Percentiles rank a stretch among this genome's conserved stretches.
Evolutionary conservation across 2,113 vertebrate species (phyloP).

Genomic region (Misgurnus anguillicaudatus): DNA sequence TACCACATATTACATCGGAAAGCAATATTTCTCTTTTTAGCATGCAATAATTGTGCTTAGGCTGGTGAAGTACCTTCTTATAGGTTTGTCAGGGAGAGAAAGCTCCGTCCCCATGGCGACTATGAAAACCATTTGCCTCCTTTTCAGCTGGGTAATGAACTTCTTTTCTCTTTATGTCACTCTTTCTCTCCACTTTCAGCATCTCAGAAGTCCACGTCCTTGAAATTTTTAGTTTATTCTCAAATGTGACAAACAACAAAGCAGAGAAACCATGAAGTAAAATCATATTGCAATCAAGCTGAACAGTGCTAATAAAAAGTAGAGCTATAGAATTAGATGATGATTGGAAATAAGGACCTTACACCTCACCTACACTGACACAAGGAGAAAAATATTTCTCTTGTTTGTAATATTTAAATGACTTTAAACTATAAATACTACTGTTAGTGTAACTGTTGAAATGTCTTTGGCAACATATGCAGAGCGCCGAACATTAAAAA

Average conservation of each 20-base stretch:
- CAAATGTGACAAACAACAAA: constrained; percentile 71
- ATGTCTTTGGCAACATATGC: no score
- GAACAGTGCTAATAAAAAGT: constrained; percentile 8
- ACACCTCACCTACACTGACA: neutral
- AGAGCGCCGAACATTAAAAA: neutral
- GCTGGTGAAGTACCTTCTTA: constrained; percentile 81
- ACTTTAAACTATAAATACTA: neutral
- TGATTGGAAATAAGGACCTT: neutral
- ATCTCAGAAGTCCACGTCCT: constrained; percentile 74
- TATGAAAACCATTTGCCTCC: constrained; percentile 80
- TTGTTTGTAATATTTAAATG: neutral
- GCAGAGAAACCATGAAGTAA: constrained; percentile 54
- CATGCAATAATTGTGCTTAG: constrained; percentile 77
- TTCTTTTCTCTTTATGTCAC: constrained; percentile 79
- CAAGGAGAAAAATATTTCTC: neutral
- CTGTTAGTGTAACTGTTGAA: no score
- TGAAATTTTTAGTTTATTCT: constrained; percentile 73
- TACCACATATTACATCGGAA: constrained; percentile 76
- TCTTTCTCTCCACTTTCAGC: constrained; percentile 75
- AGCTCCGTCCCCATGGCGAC: constrained; percentile 77
- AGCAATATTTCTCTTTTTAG: constrained; percentile 78
- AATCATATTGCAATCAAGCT: constrained; percentile 59
- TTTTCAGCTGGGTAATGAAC: constrained; percentile 82
- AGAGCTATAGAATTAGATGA: neutral
- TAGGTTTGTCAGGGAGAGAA: constrained; percentile 74